Evolutionary conservation across 2,888 invertebrate genomes (phyloP).

Genomic region (Criorhina ranunculi): DNA sequence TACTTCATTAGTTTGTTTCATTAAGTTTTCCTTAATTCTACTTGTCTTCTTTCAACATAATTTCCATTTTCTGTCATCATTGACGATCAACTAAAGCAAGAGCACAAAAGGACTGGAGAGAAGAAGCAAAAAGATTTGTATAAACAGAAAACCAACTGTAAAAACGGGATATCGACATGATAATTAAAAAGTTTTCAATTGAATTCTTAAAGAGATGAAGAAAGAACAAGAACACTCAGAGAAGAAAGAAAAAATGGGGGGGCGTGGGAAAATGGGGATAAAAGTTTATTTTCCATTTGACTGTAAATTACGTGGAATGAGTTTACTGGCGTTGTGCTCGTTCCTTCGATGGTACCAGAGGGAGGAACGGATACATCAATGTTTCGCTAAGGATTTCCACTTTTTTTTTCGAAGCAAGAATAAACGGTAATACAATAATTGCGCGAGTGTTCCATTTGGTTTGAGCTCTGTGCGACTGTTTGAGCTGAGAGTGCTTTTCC

Average conservation of each 20-base stretch:
- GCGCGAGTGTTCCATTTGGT: slow-evolving; percentile 8
- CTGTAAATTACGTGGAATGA: slow-evolving; percentile 61
- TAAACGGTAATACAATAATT: slow-evolving; percentile 46
- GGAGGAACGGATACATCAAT: slow-evolving; percentile 26
- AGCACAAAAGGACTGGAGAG: background rate
- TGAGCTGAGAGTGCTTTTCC: slow-evolving; percentile 8
- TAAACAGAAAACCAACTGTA: slow-evolving; percentile 36
- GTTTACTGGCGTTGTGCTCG: slow-evolving; percentile 7
- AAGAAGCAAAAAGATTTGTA: slow-evolving; percentile 17
- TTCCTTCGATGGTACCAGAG: slow-evolving; percentile 24
- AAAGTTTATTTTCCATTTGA: slow-evolving; percentile 71
- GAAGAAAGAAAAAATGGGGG: slow-evolving; percentile 19
- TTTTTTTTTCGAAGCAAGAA: slow-evolving; percentile 16
- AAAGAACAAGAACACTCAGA: slow-evolving; percentile 28
- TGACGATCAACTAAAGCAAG: slow-evolving; percentile 15
- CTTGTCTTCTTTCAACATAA: slow-evolving; percentile 4
- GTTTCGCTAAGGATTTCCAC: slow-evolving; percentile 32
- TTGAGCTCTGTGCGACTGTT: background rate
- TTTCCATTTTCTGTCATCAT: slow-evolving; percentile 14
- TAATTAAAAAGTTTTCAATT: slow-evolving; percentile 75
- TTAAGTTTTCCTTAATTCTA: slow-evolving; percentile 45
- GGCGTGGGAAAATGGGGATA: background rate
- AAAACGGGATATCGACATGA: slow-evolving; percentile 60
- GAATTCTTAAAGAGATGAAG: slow-evolving; percentile 64
- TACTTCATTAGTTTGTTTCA: slow-evolving; percentile 56